Percentiles rank a stretch among this genome's conserved stretches.
Conservation (phyloP, 2,888 invertebrate species). For the Acleris cristana region DNA sequence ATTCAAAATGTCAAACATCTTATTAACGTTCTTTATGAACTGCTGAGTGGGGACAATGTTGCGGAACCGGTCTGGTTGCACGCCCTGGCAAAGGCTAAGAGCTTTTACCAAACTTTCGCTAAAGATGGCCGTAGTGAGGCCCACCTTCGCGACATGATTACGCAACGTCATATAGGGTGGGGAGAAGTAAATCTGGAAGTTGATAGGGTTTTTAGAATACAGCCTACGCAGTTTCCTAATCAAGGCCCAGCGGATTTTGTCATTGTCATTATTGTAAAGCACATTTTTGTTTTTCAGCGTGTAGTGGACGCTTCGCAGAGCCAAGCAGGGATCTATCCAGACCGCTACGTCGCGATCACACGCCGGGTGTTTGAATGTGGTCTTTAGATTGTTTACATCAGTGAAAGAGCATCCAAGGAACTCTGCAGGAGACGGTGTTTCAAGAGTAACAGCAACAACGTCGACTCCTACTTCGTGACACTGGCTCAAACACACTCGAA, state of each 20-base stretch:
- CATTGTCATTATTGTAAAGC: not conserved
- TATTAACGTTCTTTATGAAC: slow-evolving; percentile 11
- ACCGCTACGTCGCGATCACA: slow-evolving; percentile 13
- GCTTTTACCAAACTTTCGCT: slow-evolving; percentile 18
- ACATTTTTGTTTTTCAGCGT: slow-evolving; percentile 13
- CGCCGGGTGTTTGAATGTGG: slow-evolving; percentile 22
- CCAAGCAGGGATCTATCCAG: slow-evolving; percentile 24
- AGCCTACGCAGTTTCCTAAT: slow-evolving; percentile 10
- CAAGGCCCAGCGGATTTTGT: slow-evolving; percentile 17
- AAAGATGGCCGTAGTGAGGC: slow-evolving; percentile 12
- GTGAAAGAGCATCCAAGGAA: slow-evolving; percentile 18
- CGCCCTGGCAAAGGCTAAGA: not conserved
- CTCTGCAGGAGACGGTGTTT: slow-evolving; percentile 14
- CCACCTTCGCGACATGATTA: slow-evolving; percentile 15
- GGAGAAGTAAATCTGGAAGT: not conserved
- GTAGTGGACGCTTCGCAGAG: slow-evolving; percentile 13
- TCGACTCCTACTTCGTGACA: slow-evolving; percentile 24
- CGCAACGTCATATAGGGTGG: slow-evolving; percentile 1
- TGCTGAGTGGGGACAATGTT: slow-evolving; percentile 2
- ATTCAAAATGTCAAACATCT: slow-evolving; percentile 14
- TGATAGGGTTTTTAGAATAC: not conserved
- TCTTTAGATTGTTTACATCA: slow-evolving; percentile 15
- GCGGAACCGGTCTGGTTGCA: not conserved
- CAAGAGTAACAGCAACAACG: slow-evolving; percentile 33
- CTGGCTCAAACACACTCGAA: slow-evolving; percentile 25